These are phyloP conservation scores for Eulemur mongoz DNA, from an alignment of 2,797 vertebrate species.

Conservation along the genomic window DNA sequence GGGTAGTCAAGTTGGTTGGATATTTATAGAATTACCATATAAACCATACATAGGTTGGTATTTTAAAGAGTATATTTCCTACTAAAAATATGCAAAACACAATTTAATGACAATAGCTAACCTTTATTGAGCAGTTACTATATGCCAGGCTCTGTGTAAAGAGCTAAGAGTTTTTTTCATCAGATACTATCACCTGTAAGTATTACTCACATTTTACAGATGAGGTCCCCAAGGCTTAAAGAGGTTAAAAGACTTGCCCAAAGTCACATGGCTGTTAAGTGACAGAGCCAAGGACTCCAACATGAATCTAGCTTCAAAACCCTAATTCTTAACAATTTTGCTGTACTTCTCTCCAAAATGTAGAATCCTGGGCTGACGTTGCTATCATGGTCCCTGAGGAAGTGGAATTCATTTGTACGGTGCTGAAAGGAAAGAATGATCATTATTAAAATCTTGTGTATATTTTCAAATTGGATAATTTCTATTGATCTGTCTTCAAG, in stretches of 20 bases:
- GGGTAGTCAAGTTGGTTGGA: background rate
- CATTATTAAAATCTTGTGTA: background rate
- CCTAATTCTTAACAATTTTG: background rate
- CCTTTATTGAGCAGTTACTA: background rate
- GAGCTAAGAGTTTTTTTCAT: background rate
- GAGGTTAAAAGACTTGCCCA: background rate
- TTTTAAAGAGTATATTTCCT: background rate
- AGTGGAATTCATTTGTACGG: background rate
- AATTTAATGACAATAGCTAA: background rate
- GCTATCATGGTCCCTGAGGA: background rate
- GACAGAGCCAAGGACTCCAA: background rate
- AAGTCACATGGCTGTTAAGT: background rate
- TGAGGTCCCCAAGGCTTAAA: background rate
- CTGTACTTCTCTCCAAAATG: background rate
- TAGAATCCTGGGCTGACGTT: background rate
- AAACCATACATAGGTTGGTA: background rate
- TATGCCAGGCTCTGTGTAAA: background rate
- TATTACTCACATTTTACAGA: background rate
- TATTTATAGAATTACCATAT: slow-evolving; percentile 1
- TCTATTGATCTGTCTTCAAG: background rate
- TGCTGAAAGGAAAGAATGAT: background rate
- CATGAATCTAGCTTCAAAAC: background rate
- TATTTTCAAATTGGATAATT: background rate
- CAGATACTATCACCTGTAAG: background rate
- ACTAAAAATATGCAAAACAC: background rate